Evolutionary conservation across 2,797 vertebrate genomes (phyloP), one percentile per base, ranked within the genome.

Genomic region (Podargus strigoides): DNA sequence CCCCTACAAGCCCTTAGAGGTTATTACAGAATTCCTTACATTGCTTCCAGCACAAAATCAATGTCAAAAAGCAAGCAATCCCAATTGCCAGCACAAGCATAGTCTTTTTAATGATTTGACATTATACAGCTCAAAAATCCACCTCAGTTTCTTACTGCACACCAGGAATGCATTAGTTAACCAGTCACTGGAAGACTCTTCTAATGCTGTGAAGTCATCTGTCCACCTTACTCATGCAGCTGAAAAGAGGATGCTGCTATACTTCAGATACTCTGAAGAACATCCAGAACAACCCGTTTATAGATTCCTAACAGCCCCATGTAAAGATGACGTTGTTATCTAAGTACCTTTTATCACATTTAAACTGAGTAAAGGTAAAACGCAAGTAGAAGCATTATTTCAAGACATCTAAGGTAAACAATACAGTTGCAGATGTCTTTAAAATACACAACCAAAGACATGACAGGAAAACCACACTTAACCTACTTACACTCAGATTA

Each of bases 401-500:
- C 53, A 84, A 81, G 49, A 81, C 11, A 70, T 42, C 37, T 56
- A 5, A 9, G 39, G n/a, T 37, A 93, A 92, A 30, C 39, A 81
- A 78, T 14, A 55, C 1, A 21, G 18, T 19, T 78, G 55, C 73
- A 88, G 58, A 75, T 39, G n/a, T 66, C 76, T 87, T 73, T 58
- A 93, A 95, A 90, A 88, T 72, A 88, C 66, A 84, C 58, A 59
- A 69, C 49, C 27, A 58, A 84, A 91, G 50, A 94, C 4, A 55
- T 69, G 87, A 94, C 96, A 96, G 96, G 96, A 96, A 96, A 96
- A 94, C 95, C 94, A 84, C 95, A 91, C 42, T 93, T 92, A 95
- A 94, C 94, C 96, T 96, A 95, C 87, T 96, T 96, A 93, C 26
- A 84, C 24, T 17, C 16, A 90, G 69, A 94, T 86, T 90, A 93